These are phyloP conservation scores for Drosophila malerkotliana DNA, from an alignment of 1,140 invertebrate genomes.

Conservation along the genomic window DNA sequence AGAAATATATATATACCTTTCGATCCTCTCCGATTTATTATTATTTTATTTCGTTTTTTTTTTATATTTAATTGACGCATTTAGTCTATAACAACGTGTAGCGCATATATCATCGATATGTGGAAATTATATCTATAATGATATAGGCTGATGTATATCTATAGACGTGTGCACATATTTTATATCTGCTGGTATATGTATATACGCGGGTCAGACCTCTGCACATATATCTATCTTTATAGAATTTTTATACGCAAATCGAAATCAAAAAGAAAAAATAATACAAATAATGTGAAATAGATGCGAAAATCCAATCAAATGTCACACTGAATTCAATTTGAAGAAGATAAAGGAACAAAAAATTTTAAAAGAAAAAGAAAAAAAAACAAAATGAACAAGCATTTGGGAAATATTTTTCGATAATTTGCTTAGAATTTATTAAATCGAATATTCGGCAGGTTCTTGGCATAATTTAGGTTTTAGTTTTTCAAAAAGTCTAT, in stretches of 20 bases:
- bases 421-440: neutral
- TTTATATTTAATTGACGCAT: constrained; percentile 77
- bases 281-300: constrained; percentile 13
- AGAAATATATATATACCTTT: neutral
- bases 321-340: constrained; percentile 39
- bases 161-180: constrained; percentile 25
- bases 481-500: neutral
- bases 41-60: constrained; percentile 26
- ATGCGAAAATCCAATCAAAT: constrained; percentile 48
- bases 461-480: too few species aligned
- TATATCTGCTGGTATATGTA: constrained; percentile 24
- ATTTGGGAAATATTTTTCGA: neutral
- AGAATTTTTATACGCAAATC: constrained; percentile 30
- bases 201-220: constrained; percentile 13
- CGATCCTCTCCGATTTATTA: constrained; percentile 14
- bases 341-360: constrained; percentile 1
- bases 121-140: constrained; percentile 53
- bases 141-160: constrained; percentile 30
- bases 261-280: constrained; percentile 41
- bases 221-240: constrained; percentile 17
- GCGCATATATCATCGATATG: constrained; percentile 65
- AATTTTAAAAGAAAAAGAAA: neutral
- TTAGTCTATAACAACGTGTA: constrained; percentile 59
- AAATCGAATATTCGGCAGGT: neutral
- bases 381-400: neutral